A percentile compares a stretch with the other conserved stretches of the same genome.
Evolutionary conservation across 2,113 vertebrate genomes (phyloP).

Genomic region (Ptyas mucosa): DNA sequence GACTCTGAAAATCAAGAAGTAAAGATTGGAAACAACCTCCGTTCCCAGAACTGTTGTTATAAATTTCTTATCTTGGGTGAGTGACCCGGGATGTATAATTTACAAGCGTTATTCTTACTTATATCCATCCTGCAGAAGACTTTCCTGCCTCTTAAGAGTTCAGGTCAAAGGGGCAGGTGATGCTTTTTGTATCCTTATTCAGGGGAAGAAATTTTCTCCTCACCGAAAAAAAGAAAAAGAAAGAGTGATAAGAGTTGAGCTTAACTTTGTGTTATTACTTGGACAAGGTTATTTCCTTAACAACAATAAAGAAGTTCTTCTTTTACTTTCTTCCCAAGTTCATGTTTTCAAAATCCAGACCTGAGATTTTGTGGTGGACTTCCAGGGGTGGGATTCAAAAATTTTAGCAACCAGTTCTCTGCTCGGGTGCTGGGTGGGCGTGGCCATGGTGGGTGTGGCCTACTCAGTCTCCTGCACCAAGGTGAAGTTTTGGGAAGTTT

Average conservation of each 20-base stretch:
- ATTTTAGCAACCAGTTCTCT: too few species aligned
- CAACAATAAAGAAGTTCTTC: neutral
- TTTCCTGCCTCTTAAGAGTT: neutral
- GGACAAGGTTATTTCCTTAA: neutral
- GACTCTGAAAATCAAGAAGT: neutral
- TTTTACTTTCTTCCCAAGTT: neutral
- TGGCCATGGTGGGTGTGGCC: too few species aligned
- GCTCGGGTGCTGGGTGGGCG: too few species aligned
- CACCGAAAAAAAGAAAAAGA: neutral
- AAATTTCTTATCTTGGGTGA: neutral
- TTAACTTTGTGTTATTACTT: neutral
- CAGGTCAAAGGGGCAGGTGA: neutral
- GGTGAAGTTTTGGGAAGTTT: too few species aligned
- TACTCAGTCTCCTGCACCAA: too few species aligned
- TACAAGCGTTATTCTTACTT: neutral
- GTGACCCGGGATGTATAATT: neutral
- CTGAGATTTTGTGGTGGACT: neutral
- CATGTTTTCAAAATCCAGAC: neutral
- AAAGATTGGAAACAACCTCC: neutral
- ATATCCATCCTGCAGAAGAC: neutral
- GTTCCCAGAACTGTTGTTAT: neutral
- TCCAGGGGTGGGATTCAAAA: too few species aligned
- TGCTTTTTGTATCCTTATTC: neutral
- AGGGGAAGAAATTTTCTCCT: neutral
- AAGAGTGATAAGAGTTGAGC: neutral